A percentile compares a stretch with the other conserved stretches of the same genome.
These are phyloP conservation scores for Ibycter americanus DNA, from an alignment of 2,797 vertebrate genomes.

Conservation along the genomic window DNA sequence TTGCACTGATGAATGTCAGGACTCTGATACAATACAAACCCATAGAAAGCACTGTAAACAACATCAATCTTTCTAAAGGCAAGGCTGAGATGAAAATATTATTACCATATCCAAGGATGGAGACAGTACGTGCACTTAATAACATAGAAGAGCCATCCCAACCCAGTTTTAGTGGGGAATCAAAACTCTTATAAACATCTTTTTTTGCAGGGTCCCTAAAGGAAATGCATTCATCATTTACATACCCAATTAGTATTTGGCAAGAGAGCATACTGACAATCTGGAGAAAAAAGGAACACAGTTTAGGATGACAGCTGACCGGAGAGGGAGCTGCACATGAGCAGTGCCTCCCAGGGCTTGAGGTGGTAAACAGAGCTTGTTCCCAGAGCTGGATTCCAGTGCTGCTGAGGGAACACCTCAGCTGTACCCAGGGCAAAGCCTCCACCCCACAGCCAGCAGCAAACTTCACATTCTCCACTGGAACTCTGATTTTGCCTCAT, in stretches of 20 bases:
- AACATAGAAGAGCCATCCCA: background rate
- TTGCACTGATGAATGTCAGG: constrained; percentile 22
- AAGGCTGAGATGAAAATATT: background rate
- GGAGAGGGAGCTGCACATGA: background rate
- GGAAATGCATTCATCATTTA: background rate
- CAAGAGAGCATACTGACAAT: background rate
- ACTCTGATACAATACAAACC: background rate
- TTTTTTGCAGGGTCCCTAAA: background rate
- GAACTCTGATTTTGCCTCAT: background rate
- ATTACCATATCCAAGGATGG: constrained; percentile 18
- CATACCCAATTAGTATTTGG: background rate
- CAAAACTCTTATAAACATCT: background rate
- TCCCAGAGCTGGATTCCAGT: background rate
- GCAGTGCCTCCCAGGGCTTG: background rate
- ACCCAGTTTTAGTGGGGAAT: background rate
- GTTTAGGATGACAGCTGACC: background rate
- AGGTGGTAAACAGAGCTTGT: background rate
- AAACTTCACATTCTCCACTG: background rate
- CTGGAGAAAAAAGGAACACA: background rate
- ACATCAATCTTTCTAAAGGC: constrained; percentile 22
- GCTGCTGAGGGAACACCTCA: background rate
- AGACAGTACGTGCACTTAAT: background rate
- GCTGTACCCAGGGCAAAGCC: background rate
- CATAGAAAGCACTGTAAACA: constrained; percentile 21
- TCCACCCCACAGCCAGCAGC: background rate